A percentile compares a stretch with the other conserved stretches of the same genome.
These are phyloP conservation scores for Pagrus major DNA, from an alignment of 2,113 vertebrate genomes.

Conservation along the genomic window DNA sequence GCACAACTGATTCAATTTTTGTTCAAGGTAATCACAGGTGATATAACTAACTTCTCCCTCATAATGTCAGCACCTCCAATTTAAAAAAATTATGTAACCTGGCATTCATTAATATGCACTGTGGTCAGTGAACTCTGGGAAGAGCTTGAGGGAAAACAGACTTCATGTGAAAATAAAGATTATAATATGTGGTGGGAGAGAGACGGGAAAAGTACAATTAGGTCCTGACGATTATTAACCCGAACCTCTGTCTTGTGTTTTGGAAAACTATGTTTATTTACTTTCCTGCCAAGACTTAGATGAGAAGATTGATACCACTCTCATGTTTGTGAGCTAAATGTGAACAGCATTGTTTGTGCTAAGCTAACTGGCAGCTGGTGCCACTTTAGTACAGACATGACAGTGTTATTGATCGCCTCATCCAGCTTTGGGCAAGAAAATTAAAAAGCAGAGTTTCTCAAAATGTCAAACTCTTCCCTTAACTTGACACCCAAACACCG, in stretches of 20 bases:
- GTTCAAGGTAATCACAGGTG: background rate
- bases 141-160: background rate
- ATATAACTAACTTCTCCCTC: background rate
- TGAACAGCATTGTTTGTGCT: background rate
- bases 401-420: background rate
- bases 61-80: background rate
- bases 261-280: background rate
- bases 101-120: background rate
- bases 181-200: background rate
- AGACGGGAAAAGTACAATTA: background rate
- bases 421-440: background rate
- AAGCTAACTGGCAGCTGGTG: background rate
- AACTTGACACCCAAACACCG: background rate
- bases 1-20: background rate
- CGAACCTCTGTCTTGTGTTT: background rate
- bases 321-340: background rate
- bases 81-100: background rate
- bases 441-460: background rate
- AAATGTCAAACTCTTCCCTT: background rate
- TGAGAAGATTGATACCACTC: background rate
- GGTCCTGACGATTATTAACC: background rate
- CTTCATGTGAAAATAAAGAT: background rate
- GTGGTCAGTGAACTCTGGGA: background rate
- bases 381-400: background rate
- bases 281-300: background rate